Base-by-base conservation (phyloP, 2,113 vertebrate genomes). In the Mustela lutreola region DNA sequence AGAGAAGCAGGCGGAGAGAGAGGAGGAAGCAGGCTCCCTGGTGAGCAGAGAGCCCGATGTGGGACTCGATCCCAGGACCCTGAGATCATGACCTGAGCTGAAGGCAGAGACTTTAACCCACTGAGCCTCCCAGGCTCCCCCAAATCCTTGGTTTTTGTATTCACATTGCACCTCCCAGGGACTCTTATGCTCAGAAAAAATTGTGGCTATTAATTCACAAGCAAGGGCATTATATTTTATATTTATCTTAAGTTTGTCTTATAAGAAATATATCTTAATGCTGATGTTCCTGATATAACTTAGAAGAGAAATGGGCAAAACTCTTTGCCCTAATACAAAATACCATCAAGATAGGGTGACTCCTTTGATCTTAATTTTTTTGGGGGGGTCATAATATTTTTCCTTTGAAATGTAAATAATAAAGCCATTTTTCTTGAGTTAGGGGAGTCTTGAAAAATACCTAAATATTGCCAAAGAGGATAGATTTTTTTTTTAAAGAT, bases 151-250 rank as follows among this genome's bases (percentile, higher is more conserved):
- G 11, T 39, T 65, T 83, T 73, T 67, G 19, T 1, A 88, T 89
- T 92, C 24, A 24, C n/a, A 65, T 18, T 71, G 4, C 11, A 70
- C 78, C 22, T 65, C 71, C 12, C 26, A 93, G 39, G 0, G n/a
- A 60, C 86, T 90, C 21, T 76, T 86, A 53, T 48, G 33, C 8
- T 42, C 24, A 84, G 24, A 58, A 97, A 65, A 78, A 87, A 95
- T 70, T 7, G 82, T 50, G 31, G 18, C n/a, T 82, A 90, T 91
- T 76, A 95, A 71, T 95, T 93, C 21, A 39, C 81, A 81, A 78
- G 76, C 10, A 82, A 48, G 22, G 7, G 15, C 10, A 81, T 81
- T 65, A 5, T 3, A 33, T 39, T 7, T 39, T 7, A 62, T n/a
- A 65, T 79, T 95, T 83, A 78, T 48, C 63, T 60, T 67, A 4